phyloP scores from a whole-genome alignment of 2,113 vertebrate genomes.

The Ia io region DNA sequence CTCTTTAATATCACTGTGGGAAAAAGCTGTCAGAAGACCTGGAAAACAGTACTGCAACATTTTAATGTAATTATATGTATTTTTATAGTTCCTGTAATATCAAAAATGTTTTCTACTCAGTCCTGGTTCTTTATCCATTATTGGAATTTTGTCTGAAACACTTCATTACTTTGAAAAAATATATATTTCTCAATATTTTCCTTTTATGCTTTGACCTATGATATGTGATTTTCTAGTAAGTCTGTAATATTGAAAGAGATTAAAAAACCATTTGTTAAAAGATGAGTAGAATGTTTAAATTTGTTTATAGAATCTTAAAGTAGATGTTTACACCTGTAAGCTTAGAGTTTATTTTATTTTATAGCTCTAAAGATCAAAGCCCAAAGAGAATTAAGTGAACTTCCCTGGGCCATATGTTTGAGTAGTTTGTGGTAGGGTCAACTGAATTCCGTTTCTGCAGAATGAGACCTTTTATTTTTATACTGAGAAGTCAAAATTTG shows the following conservation, averaged over 20 bases:
- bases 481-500: not conserved
- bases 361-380: not conserved
- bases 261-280: slow-evolving; percentile 39
- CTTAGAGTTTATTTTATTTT: not conserved
- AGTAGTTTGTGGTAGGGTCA: not conserved
- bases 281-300: not conserved
- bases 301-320: slow-evolving; percentile 34
- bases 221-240: slow-evolving; percentile 4
- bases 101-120: not conserved
- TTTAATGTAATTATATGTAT: slow-evolving; percentile 12
- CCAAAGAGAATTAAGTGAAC: not conserved
- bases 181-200: slow-evolving; percentile 5
- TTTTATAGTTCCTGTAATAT: not conserved
- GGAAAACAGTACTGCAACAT: not conserved
- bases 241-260: not conserved
- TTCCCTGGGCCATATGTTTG: not conserved
- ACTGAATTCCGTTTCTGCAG: not conserved
- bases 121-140: not conserved
- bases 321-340: not conserved
- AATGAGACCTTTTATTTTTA: not conserved
- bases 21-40: slow-evolving; percentile 1
- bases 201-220: not conserved
- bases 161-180: slow-evolving; percentile 21
- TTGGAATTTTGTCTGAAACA: slow-evolving; percentile 15
- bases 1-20: not conserved